These are phyloP conservation scores for Himalopsyche phryganea DNA, from an alignment of 1,140 invertebrate genomes.

Conservation along the genomic window DNA sequence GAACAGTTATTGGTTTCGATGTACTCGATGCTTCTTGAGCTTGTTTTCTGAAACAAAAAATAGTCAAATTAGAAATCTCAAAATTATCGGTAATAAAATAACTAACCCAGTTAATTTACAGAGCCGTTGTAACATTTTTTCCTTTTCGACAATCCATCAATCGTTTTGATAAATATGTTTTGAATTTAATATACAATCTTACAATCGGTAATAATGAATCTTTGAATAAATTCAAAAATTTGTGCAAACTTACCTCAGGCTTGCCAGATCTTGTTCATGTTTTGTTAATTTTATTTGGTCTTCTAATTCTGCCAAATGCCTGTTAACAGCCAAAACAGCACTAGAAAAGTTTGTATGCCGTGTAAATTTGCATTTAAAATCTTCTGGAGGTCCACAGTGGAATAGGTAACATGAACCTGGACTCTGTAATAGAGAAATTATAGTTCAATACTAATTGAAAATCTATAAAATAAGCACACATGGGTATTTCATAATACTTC, in stretches of 20 bases:
- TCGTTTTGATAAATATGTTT: too few relatives aligned
- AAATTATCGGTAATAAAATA: too few relatives aligned
- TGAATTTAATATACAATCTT: too few relatives aligned
- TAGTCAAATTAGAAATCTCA: too few relatives aligned
- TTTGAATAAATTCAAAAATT: too few relatives aligned
- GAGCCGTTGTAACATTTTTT: too few relatives aligned
- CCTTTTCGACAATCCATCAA: too few relatives aligned
- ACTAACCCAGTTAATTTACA: too few relatives aligned
- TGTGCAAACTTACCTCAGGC: constrained; percentile 63
- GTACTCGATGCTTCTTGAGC: constrained; percentile 23
- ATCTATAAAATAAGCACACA: too few relatives aligned
- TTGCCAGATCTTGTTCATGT: constrained; percentile 78
- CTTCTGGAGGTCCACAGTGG: constrained; percentile 81
- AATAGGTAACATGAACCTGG: constrained; percentile 89
- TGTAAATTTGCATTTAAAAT: constrained; percentile 91
- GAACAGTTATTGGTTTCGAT: constrained; percentile 17
- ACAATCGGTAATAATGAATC: too few relatives aligned
- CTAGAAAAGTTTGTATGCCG: constrained; percentile 86
- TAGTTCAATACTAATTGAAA: too few relatives aligned
- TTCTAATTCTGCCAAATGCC: constrained; percentile 61
- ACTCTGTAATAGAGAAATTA: constrained; percentile 55
- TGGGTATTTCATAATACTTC: too few relatives aligned
- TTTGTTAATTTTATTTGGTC: constrained; percentile 68
- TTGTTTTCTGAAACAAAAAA: constrained; percentile 13
- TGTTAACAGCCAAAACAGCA: constrained; percentile 68